These are phyloP conservation scores for Zeugodacus cucurbitae DNA, from an alignment of 1,140 invertebrate species.

Conservation along the genomic window DNA sequence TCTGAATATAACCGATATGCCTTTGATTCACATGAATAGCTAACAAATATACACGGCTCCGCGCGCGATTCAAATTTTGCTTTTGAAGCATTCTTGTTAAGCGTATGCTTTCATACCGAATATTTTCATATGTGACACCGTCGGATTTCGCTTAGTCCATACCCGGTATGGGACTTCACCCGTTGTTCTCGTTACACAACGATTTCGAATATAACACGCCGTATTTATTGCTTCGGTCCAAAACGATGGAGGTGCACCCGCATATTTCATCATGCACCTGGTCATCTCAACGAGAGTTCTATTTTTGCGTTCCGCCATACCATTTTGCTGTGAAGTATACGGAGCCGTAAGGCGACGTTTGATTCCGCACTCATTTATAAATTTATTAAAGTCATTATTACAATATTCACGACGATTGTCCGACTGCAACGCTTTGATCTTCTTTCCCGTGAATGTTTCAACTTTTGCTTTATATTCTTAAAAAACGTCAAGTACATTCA, in stretches of 20 bases:
- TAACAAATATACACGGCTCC: constrained; percentile 37
- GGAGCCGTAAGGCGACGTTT: constrained; percentile 44
- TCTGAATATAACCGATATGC: no score
- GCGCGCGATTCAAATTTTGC: constrained; percentile 41
- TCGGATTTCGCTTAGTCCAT: constrained; percentile 57
- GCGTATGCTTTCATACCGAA: constrained; percentile 55
- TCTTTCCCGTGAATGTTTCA: constrained; percentile 32
- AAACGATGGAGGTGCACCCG: constrained; percentile 46
- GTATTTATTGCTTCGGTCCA: constrained; percentile 50
- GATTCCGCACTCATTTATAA: constrained; percentile 47
- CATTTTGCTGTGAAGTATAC: constrained; percentile 59
- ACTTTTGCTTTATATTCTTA: constrained; percentile 37
- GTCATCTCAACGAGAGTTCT: no score
- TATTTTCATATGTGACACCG: constrained; percentile 54
- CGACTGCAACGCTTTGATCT: constrained; percentile 23
- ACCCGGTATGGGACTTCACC: constrained; percentile 56
- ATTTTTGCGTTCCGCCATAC: constrained; percentile 45
- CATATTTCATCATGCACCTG: no score
- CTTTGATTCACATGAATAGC: constrained; percentile 32
- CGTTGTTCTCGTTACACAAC: constrained; percentile 47
- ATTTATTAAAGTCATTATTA: constrained; percentile 52
- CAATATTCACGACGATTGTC: constrained; percentile 58
- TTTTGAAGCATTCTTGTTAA: constrained; percentile 45
- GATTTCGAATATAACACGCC: constrained; percentile 47
- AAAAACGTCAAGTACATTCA: constrained; percentile 42